These are phyloP conservation scores for Pseudoips prasinana DNA, from an alignment of 2,888 invertebrate genomes.

Conservation along the genomic window DNA sequence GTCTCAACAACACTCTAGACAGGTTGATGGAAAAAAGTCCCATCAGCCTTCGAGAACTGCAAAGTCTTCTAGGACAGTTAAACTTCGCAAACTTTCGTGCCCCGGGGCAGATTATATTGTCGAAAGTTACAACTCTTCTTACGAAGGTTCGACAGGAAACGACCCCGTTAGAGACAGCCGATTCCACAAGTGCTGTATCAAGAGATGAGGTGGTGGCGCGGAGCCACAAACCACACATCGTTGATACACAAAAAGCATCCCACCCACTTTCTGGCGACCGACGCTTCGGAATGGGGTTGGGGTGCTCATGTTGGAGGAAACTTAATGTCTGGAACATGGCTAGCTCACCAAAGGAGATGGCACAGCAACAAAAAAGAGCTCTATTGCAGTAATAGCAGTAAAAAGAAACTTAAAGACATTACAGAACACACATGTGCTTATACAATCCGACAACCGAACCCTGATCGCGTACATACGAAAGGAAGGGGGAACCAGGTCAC, in stretches of 20 bases:
- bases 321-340: not conserved
- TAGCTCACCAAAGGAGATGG: not conserved
- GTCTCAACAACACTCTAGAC: too few relatives aligned
- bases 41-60: not conserved
- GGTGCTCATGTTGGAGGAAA: not conserved
- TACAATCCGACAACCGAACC: too few relatives aligned
- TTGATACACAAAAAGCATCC: not conserved
- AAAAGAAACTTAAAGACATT: too few relatives aligned
- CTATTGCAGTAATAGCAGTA: too few relatives aligned
- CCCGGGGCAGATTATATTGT: not conserved
- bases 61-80: not conserved
- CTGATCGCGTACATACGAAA: too few relatives aligned
- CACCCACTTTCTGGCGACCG: conserved; percentile 1
- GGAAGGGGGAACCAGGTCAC: too few relatives aligned
- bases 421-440: too few relatives aligned
- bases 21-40: too few relatives aligned
- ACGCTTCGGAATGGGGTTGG: conserved; percentile 1
- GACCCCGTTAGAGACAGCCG: not conserved
- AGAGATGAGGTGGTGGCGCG: not conserved
- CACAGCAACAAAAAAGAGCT: too few relatives aligned
- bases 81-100: not conserved
- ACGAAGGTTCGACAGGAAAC: not conserved
- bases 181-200: not conserved
- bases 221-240: not conserved
- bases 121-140: not conserved